Conservation (phyloP, 2,797 vertebrate genomes). For the Spheniscus humboldti region DNA sequence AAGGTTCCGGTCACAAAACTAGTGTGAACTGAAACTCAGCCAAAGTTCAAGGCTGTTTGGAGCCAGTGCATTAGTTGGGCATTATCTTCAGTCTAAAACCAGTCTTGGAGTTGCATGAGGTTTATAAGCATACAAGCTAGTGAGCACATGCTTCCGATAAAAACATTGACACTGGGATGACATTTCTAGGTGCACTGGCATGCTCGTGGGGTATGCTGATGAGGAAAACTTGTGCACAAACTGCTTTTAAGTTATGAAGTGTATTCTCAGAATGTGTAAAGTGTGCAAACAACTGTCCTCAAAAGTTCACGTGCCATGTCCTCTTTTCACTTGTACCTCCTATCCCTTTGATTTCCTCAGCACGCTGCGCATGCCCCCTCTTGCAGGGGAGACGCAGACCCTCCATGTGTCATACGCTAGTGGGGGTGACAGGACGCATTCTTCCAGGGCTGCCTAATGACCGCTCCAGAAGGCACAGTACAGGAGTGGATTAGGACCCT, state of each 20-base stretch:
- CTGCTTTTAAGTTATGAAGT: background rate
- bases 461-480: background rate
- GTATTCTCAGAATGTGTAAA: background rate
- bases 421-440: background rate
- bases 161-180: background rate
- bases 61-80: background rate
- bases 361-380: rapidly evolving
- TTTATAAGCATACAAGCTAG: background rate
- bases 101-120: background rate
- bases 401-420: rapidly evolving
- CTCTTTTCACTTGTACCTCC: background rate
- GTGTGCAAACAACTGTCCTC: background rate
- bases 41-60: background rate
- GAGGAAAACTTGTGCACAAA: background rate
- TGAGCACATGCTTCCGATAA: background rate
- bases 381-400: background rate
- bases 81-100: background rate
- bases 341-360: background rate
- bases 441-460: background rate
- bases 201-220: background rate
- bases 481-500: background rate
- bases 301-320: background rate
- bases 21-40: background rate
- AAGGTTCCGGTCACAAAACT: background rate
- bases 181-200: background rate